phyloP scores from a whole-genome alignment of 2,113 vertebrate genomes.

The Ctenomys sociabilis region DNA sequence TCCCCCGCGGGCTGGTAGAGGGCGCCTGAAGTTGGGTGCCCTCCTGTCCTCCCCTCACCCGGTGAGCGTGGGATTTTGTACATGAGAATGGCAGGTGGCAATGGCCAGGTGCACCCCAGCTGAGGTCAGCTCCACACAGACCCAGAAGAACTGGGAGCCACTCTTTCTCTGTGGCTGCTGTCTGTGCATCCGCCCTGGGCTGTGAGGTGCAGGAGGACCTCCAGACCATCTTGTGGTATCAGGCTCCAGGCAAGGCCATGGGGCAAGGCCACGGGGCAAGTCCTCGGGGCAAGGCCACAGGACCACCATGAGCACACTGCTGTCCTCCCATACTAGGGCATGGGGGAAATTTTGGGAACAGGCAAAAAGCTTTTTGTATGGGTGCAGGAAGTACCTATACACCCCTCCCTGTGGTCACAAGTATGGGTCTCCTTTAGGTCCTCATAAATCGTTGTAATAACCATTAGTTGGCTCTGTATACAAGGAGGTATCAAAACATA shows the following conservation, averaged over 20 bases:
- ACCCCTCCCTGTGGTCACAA: fast-evolving
- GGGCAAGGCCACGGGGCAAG: too few relatives aligned
- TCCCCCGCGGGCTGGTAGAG: not conserved
- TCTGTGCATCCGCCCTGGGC: not conserved
- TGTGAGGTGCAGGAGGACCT: not conserved
- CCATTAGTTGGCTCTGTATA: not conserved
- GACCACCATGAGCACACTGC: not conserved
- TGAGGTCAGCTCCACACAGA: fast-evolving
- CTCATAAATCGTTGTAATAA: fast-evolving
- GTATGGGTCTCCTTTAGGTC: not conserved
- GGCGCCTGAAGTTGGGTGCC: not conserved
- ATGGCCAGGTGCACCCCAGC: not conserved
- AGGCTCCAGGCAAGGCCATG: not conserved
- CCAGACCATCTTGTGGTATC: not conserved
- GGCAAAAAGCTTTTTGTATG: too few relatives aligned
- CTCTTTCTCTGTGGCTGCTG: not conserved
- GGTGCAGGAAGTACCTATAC: fast-evolving
- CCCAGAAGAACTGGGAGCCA: not conserved
- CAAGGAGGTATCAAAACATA: not conserved
- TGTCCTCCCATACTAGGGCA: not conserved
- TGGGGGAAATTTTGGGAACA: not conserved
- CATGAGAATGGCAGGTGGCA: fast-evolving
- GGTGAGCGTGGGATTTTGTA: not conserved
- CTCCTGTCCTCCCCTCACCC: not conserved
- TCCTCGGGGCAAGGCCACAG: too few relatives aligned